Conservation (phyloP, 2,797 vertebrate species). For the Channallabes apus region DNA sequence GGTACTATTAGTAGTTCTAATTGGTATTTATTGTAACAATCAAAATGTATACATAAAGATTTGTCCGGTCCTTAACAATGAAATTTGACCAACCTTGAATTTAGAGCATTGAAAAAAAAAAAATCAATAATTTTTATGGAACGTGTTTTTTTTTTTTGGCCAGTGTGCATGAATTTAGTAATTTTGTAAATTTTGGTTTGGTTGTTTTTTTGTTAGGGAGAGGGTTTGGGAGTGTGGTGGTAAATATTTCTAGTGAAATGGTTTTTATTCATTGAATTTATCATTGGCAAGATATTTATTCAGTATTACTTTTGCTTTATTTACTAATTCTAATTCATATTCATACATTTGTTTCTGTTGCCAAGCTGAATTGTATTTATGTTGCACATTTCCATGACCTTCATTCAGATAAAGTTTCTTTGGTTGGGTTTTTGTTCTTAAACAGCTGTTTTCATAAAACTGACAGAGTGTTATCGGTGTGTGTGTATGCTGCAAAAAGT, state of each 20-base stretch:
- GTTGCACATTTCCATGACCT: background rate
- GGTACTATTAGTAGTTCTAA: background rate
- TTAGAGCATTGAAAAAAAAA: background rate
- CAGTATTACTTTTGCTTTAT: constrained; percentile 10
- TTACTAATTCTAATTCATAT: too few species aligned
- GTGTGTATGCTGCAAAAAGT: background rate
- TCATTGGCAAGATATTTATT: background rate
- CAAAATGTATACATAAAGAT: background rate
- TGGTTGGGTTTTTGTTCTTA: background rate
- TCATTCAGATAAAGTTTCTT: background rate
- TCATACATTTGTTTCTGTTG: background rate
- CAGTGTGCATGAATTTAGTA: background rate
- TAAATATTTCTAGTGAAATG: background rate
- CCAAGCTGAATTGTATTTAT: background rate
- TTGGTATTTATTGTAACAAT: background rate
- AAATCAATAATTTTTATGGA: background rate
- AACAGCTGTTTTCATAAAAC: constrained; percentile 1
- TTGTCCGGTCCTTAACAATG: too few species aligned
- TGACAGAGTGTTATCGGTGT: constrained; percentile 10
- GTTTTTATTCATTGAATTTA: background rate
- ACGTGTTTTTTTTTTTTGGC: background rate
- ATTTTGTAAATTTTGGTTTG: background rate
- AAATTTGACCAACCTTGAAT: background rate
- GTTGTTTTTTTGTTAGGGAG: too few species aligned
- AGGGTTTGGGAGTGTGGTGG: too few species aligned